Percentiles rank a stretch among this genome's conserved stretches.
These are phyloP conservation scores for Andricus curvator DNA, from an alignment of 2,888 invertebrate species.

Conservation along the genomic window DNA sequence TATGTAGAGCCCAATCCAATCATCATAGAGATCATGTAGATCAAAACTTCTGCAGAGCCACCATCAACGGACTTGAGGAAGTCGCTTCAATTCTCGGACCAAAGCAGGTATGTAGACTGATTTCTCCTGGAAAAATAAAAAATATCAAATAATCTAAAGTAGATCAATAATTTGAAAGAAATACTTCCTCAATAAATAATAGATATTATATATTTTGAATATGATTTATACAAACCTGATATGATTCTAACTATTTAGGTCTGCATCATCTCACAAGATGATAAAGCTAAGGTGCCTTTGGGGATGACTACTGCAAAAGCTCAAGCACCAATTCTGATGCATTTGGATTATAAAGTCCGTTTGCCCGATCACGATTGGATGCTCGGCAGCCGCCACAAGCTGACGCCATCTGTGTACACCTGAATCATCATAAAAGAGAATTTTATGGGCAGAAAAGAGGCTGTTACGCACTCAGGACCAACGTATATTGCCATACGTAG, in stretches of 20 bases:
- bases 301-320: conserved; percentile 66
- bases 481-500: conserved; percentile 72
- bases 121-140: too few relatives aligned
- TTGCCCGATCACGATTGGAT: conserved; percentile 70
- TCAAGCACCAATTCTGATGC: conserved; percentile 67
- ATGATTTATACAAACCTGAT: too few relatives aligned
- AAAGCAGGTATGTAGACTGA: conserved; percentile 20
- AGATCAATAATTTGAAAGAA: too few relatives aligned
- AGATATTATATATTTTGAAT: too few relatives aligned
- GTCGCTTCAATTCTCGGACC: conserved; percentile 54
- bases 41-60: conserved; percentile 43
- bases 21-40: conserved; percentile 62
- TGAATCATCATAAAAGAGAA: conserved; percentile 59
- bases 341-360: conserved; percentile 59
- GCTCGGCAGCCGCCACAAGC: conserved; percentile 63
- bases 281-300: conserved; percentile 65
- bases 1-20: conserved; percentile 51
- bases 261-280: conserved; percentile 60
- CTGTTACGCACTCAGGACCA: conserved; percentile 74
- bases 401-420: conserved; percentile 69
- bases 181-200: too few relatives aligned
- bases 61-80: conserved; percentile 50
- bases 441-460: conserved; percentile 63
- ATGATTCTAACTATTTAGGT: too few relatives aligned
- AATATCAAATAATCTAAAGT: too few relatives aligned